These are phyloP conservation scores for Phania funesta DNA, from an alignment of 2,888 invertebrate species.

Conservation along the genomic window DNA sequence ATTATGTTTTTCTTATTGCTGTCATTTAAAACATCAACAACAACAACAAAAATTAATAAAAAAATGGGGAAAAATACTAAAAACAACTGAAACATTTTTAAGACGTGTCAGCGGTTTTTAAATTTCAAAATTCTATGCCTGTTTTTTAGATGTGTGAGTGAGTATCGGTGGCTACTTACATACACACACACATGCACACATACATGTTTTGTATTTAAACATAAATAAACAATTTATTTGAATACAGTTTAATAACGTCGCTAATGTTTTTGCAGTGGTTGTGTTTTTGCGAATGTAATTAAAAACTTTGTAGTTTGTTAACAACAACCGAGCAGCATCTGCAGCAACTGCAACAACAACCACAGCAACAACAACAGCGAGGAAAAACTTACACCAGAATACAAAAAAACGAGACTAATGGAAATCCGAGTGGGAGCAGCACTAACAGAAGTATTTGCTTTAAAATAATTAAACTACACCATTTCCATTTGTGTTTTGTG, in stretches of 20 bases:
- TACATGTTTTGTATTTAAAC: constrained; percentile 26
- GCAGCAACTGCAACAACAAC: not conserved
- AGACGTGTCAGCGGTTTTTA: constrained; percentile 58
- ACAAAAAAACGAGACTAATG: not conserved
- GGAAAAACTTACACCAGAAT: not conserved
- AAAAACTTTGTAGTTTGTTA: constrained; percentile 35
- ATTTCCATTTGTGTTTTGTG: not conserved
- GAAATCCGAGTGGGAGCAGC: constrained; percentile 59
- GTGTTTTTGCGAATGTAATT: constrained; percentile 32
- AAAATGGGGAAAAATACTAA: not conserved
- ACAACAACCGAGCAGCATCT: not conserved
- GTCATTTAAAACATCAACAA: constrained; percentile 35
- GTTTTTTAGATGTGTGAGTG: not conserved
- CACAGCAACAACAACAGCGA: not conserved
- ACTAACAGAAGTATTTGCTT: constrained; percentile 31
- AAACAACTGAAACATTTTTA: constrained; percentile 24
- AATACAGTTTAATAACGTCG: constrained; percentile 9
- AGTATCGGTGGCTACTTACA: not conserved
- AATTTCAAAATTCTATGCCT: constrained; percentile 4
- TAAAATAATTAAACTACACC: constrained; percentile 4
- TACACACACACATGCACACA: no score
- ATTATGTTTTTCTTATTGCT: constrained; percentile 23
- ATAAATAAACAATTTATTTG: constrained; percentile 40
- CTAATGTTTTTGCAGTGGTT: not conserved
- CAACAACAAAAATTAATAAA: not conserved